phyloP scores from a whole-genome alignment of 1,140 invertebrate genomes.

The Penaeus japonicus region DNA sequence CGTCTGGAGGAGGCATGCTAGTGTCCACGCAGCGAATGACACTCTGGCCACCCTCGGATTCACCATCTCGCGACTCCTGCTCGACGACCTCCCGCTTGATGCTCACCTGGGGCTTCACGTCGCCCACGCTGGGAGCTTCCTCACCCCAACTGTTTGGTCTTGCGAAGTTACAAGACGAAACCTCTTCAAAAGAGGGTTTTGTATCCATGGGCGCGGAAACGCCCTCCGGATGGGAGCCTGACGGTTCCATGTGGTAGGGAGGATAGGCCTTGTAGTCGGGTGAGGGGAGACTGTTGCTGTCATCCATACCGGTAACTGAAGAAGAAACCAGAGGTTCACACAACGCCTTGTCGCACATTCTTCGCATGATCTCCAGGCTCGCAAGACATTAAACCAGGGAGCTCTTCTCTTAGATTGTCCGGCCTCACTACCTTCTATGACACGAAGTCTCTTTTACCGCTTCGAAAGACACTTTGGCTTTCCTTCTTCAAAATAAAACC shows the following conservation, averaged over 20 bases:
- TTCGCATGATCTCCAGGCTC: slow-evolving; percentile 7
- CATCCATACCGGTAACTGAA: slow-evolving; percentile 21
- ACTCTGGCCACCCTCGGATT: slow-evolving; percentile 10
- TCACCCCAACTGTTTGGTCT: slow-evolving; percentile 23
- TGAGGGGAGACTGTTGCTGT: slow-evolving; percentile 7
- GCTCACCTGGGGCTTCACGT: slow-evolving; percentile 35
- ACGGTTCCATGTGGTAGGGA: slow-evolving; percentile 17
- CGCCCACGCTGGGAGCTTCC: slow-evolving; percentile 8
- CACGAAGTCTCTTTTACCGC: too few species aligned
- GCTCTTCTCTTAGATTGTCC: background rate
- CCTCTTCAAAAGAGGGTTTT: slow-evolving; percentile 34
- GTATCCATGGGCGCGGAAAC: background rate
- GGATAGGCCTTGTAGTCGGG: slow-evolving; percentile 10
- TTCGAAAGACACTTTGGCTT: too few species aligned
- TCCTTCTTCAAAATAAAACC: too few species aligned
- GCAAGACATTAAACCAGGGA: slow-evolving; percentile 3
- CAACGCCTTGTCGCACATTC: slow-evolving; percentile 40
- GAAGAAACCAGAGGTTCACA: slow-evolving; percentile 38
- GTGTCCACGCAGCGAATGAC: slow-evolving; percentile 41
- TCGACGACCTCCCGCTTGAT: slow-evolving; percentile 23
- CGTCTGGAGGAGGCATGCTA: slow-evolving; percentile 43
- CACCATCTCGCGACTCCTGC: background rate
- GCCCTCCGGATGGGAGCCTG: background rate
- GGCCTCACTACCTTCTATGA: too few species aligned
- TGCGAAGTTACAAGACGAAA: slow-evolving; percentile 30